Percentiles rank a stretch among this genome's conserved stretches.
Conservation (phyloP, 1,140 invertebrate species). For the Thaumatotibia leucotreta region DNA sequence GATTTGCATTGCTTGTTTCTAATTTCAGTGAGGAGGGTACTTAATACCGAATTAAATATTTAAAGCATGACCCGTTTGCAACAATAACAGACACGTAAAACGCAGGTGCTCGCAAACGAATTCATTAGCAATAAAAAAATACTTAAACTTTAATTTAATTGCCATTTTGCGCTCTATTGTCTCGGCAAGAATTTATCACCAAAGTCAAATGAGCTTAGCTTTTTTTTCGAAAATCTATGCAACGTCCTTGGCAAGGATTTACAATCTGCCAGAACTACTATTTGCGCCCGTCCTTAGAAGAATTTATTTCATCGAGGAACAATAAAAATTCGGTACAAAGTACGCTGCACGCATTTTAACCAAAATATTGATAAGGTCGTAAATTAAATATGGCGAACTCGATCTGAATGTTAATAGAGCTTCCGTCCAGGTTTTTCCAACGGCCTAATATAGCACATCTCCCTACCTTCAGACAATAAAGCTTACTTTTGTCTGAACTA, state of each 20-base stretch:
- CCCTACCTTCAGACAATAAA: not conserved
- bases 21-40: not conserved
- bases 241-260: conserved; percentile 43
- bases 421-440: conserved; percentile 17
- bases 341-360: conserved; percentile 34
- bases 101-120: not conserved
- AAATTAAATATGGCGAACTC: conserved; percentile 36
- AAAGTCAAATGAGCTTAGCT: conserved; percentile 24
- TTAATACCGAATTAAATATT: not conserved
- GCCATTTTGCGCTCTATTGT: conserved; percentile 34
- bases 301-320: conserved; percentile 44
- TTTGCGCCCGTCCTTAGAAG: conserved; percentile 34
- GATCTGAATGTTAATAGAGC: conserved; percentile 16
- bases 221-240: conserved; percentile 23
- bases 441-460: not conserved
- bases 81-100: not conserved
- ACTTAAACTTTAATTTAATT: conserved; percentile 58
- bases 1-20: not conserved
- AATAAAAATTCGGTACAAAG: conserved; percentile 35
- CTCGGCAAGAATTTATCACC: conserved; percentile 33
- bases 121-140: conserved; percentile 31
- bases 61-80: not conserved
- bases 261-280: conserved; percentile 32
- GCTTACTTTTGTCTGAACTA: not conserved
- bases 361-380: conserved; percentile 27